These are phyloP conservation scores for Solenopsis fugax DNA, from an alignment of 1,140 invertebrate genomes.

Conservation along the genomic window DNA sequence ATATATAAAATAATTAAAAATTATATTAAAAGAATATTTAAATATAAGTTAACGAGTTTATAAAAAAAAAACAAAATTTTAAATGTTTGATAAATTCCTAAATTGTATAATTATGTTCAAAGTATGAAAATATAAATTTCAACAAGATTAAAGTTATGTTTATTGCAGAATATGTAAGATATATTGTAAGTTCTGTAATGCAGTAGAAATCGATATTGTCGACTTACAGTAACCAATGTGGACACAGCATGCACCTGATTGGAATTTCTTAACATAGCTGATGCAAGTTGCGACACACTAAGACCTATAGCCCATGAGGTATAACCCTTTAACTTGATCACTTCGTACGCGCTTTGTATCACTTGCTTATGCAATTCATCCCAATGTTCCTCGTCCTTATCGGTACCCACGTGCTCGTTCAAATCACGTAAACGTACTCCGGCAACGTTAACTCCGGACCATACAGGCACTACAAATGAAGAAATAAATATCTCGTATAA, in stretches of 20 bases:
- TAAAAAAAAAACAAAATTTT: background rate
- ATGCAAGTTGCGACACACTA: conserved; percentile 91
- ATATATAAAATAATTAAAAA: conserved; percentile 21
- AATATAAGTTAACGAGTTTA: background rate
- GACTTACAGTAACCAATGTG: conserved; percentile 92
- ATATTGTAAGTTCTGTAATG: conserved; percentile 5
- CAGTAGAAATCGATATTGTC: conserved; percentile 45
- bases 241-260: conserved; percentile 94
- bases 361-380: conserved; percentile 92
- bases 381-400: conserved; percentile 93
- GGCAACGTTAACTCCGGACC: conserved; percentile 97
- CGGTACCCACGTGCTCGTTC: conserved; percentile 91
- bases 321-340: conserved; percentile 96
- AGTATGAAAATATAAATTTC: conserved; percentile 10
- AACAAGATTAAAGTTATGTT: background rate
- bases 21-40: background rate
- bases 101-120: background rate
- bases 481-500: conserved; percentile 1
- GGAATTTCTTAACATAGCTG: conserved; percentile 92
- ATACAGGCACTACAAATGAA: conserved; percentile 92
- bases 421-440: conserved; percentile 94
- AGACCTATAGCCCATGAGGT: conserved; percentile 96
- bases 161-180: background rate
- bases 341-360: conserved; percentile 94
- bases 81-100: background rate